Conservation (phyloP, 2,113 vertebrate species). For the Apodemus speciosus region DNA sequence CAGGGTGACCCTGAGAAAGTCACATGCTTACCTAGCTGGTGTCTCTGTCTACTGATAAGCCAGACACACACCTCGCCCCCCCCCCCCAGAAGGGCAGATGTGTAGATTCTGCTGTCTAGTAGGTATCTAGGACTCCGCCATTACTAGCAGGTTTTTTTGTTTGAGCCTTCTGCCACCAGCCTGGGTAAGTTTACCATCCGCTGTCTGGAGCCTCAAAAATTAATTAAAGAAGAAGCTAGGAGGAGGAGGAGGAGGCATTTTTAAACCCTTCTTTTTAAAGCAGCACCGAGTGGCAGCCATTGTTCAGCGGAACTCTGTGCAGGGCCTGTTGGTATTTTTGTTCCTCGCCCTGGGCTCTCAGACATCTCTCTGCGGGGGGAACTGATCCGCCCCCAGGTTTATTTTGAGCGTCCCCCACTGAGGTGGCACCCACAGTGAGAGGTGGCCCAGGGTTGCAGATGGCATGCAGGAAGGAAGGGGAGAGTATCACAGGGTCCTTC, state of each 20-base stretch:
- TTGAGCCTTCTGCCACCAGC: not conserved
- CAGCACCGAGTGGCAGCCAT: slow-evolving; percentile 20
- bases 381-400: slow-evolving; percentile 45
- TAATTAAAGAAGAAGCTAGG: slow-evolving; percentile 51
- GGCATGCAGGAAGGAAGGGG: not conserved
- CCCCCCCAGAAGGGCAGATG: accelerated
- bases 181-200: not conserved
- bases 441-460: slow-evolving; percentile 21
- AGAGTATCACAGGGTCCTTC: not conserved
- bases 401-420: slow-evolving; percentile 69
- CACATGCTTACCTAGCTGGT: not conserved
- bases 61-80: accelerated
- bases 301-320: not conserved
- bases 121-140: not conserved
- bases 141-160: not conserved
- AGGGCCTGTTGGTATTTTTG: slow-evolving; percentile 35
- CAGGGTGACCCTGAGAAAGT: not conserved
- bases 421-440: not conserved
- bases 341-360: not conserved
- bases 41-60: not conserved
- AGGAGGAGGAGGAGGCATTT: slow-evolving; percentile 52
- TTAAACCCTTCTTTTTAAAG: slow-evolving; percentile 56
- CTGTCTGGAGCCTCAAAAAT: slow-evolving; percentile 53
- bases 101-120: not conserved
- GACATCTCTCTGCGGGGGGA: slow-evolving; percentile 42